A percentile compares a stretch with the other conserved stretches of the same genome.
Evolutionary conservation across 1,140 invertebrate species (phyloP).

Genomic region (Heliconius himera): DNA sequence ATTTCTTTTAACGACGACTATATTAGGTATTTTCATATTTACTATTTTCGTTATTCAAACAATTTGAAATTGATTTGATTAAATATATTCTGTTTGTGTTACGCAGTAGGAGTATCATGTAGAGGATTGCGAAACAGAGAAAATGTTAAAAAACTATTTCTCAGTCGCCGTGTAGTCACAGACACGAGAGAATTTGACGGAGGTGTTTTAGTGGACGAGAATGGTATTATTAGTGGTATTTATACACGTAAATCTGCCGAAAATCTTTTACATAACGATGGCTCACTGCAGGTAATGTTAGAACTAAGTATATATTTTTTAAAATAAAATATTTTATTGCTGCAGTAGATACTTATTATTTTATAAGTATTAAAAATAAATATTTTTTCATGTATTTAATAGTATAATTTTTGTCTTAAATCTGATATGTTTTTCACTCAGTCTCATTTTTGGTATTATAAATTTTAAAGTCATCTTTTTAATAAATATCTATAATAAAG

Average conservation of each 20-base stretch:
- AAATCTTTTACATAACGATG: conserved; percentile 46
- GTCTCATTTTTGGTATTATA: too few relatives aligned
- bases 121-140: conserved; percentile 42
- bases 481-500: too few relatives aligned
- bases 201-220: conserved; percentile 64
- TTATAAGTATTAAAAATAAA: neutral
- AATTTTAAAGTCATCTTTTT: too few relatives aligned
- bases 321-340: neutral
- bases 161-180: conserved; percentile 66
- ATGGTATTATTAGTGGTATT: conserved; percentile 67
- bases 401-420: neutral
- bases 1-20: conserved; percentile 1
- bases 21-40: conserved; percentile 11
- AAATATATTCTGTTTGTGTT: conserved; percentile 13
- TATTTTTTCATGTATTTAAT: neutral
- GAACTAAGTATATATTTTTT: too few relatives aligned
- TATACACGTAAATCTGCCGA: conserved; percentile 60
- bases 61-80: neutral
- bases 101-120: conserved; percentile 38
- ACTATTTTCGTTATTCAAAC: neutral
- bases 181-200: conserved; percentile 67
- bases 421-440: neutral
- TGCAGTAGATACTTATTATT: neutral
- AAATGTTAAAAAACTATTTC: conserved; percentile 53
- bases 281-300: conserved; percentile 36